phyloP scores from a whole-genome alignment of 2,888 invertebrate genomes.

The Alitta virens region DNA sequence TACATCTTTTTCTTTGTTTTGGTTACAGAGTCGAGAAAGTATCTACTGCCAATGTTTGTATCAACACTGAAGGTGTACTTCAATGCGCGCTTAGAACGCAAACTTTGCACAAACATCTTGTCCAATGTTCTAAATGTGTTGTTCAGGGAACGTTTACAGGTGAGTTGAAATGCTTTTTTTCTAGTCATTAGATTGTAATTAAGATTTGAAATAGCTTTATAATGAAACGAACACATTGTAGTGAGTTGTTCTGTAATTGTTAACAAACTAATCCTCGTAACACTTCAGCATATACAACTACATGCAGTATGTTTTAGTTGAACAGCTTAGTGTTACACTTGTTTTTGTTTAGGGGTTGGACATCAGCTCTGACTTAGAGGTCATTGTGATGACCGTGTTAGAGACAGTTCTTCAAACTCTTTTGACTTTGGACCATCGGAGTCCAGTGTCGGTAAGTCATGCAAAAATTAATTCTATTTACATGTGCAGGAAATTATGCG shows the following conservation, averaged over 20 bases:
- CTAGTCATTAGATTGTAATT: too few species aligned
- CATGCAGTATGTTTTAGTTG: too few species aligned
- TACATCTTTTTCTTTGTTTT: too few species aligned
- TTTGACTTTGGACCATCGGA: conserved; percentile 5
- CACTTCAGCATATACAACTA: too few species aligned
- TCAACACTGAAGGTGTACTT: conserved; percentile 82
- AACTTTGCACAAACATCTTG: conserved; percentile 81
- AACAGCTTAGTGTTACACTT: too few species aligned
- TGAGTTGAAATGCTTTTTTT: too few species aligned
- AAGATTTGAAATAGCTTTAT: too few species aligned
- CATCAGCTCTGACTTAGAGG: conserved; percentile 16
- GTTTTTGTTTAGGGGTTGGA: conserved; percentile 1
- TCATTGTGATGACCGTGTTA: conserved; percentile 72
- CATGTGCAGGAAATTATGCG: too few species aligned
- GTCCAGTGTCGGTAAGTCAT: not conserved
- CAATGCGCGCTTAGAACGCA: conserved; percentile 76
- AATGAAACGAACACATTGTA: too few species aligned
- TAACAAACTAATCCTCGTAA: too few species aligned
- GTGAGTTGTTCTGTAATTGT: too few species aligned
- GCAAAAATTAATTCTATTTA: too few species aligned
- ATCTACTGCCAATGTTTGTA: conserved; percentile 79
- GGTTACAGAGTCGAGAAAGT: conserved; percentile 74
- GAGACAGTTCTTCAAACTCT: conserved; percentile 80
- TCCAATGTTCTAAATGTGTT: conserved; percentile 76
- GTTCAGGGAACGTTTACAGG: conserved; percentile 53